Conservation (phyloP, 2,888 invertebrate species). For the Physocephala rufipes region DNA sequence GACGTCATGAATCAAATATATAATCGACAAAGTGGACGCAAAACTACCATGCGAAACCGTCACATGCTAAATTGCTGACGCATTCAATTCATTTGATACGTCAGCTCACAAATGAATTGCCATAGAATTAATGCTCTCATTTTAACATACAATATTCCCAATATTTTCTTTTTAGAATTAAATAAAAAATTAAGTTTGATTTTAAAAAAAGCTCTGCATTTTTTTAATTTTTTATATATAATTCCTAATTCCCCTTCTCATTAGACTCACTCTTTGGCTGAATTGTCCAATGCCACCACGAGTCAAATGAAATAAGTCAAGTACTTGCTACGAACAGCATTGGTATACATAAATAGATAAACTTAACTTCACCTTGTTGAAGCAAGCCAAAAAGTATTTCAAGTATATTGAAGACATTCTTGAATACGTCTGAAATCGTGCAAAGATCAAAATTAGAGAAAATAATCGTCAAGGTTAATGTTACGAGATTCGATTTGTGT, state of each 20-base stretch:
- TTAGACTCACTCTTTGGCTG: constrained; percentile 11
- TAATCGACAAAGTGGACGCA: not conserved
- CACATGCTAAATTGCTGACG: constrained; percentile 19
- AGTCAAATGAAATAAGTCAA: constrained; percentile 23
- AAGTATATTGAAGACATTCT: not conserved
- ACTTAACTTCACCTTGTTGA: constrained; percentile 16
- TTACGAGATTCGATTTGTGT: not conserved
- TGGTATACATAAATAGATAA: constrained; percentile 21
- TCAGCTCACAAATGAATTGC: not conserved
- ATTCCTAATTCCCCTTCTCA: not conserved
- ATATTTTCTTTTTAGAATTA: not conserved
- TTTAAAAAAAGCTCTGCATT: not conserved
- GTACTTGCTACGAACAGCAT: constrained; percentile 3
- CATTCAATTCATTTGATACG: constrained; percentile 1
- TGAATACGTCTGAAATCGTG: not conserved
- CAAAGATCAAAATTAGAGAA: constrained; percentile 7
- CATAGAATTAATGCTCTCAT: no score
- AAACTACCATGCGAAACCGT: not conserved
- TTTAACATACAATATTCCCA: not conserved
- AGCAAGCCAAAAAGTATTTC: constrained; percentile 13
- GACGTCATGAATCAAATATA: not conserved
- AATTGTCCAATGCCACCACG: constrained; percentile 21
- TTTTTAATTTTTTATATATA: not conserved
- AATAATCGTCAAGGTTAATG: constrained; percentile 5
- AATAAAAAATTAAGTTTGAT: not conserved